Evolutionary conservation across 2,113 vertebrate species (phyloP).

Genomic region (Syrrhaptes paradoxus): DNA sequence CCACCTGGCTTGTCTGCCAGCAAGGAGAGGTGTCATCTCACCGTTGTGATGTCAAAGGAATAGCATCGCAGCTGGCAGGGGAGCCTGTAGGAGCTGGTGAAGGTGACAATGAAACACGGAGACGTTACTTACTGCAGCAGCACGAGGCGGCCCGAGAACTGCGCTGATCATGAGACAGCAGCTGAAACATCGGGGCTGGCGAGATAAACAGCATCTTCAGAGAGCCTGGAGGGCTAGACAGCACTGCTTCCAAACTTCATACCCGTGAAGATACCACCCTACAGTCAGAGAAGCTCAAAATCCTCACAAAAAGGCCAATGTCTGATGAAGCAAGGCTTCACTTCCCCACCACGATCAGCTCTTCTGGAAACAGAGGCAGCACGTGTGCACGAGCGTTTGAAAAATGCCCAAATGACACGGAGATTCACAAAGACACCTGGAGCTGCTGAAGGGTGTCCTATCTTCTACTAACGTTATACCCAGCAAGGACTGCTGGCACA

Average conservation of each 20-base stretch:
- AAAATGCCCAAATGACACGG: background rate
- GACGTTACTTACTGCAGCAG: background rate
- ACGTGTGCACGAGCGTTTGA: rapidly evolving
- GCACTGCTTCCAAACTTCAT: background rate
- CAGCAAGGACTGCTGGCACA: background rate
- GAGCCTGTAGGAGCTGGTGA: constrained; percentile 13
- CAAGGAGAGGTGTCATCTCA: constrained; percentile 26
- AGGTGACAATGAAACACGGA: constrained; percentile 39
- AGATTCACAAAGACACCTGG: background rate
- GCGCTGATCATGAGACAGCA: background rate
- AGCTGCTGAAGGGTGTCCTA: background rate
- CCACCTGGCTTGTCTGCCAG: constrained; percentile 52
- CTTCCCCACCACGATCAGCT: background rate
- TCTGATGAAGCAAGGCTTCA: rapidly evolving
- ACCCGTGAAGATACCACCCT: background rate
- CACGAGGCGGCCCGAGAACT: background rate
- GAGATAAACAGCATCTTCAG: background rate
- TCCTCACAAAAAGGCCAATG: background rate
- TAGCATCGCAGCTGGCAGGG: constrained; percentile 19
- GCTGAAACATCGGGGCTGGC: background rate
- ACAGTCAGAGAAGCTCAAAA: background rate
- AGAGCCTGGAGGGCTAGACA: background rate
- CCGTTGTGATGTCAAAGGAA: background rate
- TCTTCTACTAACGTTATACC: background rate
- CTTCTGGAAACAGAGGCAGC: background rate